A percentile compares a stretch with the other conserved stretches of the same genome.
Evolutionary conservation across 2,797 vertebrate genomes (phyloP).

Genomic region (Sebastes paucispinis): DNA sequence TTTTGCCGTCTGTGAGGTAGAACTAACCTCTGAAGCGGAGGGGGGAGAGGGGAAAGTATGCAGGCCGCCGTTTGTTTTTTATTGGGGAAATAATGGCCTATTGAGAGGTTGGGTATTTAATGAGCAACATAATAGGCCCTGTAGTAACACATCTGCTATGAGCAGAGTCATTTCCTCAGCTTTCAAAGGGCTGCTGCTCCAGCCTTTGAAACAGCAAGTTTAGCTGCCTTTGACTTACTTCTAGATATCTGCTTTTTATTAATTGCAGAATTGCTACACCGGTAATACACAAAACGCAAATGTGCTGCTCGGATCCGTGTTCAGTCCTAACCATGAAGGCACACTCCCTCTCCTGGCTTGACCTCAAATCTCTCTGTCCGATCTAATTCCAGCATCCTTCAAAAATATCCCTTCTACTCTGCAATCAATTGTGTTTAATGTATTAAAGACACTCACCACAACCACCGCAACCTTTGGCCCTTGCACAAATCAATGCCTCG

Average conservation of each 20-base stretch:
- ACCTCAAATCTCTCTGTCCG: conserved; percentile 66
- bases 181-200: conserved; percentile 79
- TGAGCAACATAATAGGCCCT: conserved; percentile 85
- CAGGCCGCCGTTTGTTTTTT: conserved; percentile 82
- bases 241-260: conserved; percentile 77
- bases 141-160: conserved; percentile 86
- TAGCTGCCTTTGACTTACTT: conserved; percentile 67
- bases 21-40: conserved; percentile 76
- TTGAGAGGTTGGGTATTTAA: conserved; percentile 86
- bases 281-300: conserved; percentile 60
- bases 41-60: conserved; percentile 73
- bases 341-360: conserved; percentile 54
- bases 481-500: conserved; percentile 78
- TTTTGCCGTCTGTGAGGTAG: conserved; percentile 82
- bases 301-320: conserved; percentile 24
- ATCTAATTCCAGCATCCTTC: conserved; percentile 65
- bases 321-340: conserved; percentile 50
- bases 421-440: conserved; percentile 81
- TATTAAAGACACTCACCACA: conserved; percentile 79
- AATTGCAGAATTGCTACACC: conserved; percentile 65
- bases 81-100: conserved; percentile 88
- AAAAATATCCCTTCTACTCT: conserved; percentile 58
- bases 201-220: conserved; percentile 72
- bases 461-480: conserved; percentile 75
- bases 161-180: conserved; percentile 81